Base-by-base conservation (phyloP, 1,140 invertebrate genomes). In the Nasonia vitripennis region DNA sequence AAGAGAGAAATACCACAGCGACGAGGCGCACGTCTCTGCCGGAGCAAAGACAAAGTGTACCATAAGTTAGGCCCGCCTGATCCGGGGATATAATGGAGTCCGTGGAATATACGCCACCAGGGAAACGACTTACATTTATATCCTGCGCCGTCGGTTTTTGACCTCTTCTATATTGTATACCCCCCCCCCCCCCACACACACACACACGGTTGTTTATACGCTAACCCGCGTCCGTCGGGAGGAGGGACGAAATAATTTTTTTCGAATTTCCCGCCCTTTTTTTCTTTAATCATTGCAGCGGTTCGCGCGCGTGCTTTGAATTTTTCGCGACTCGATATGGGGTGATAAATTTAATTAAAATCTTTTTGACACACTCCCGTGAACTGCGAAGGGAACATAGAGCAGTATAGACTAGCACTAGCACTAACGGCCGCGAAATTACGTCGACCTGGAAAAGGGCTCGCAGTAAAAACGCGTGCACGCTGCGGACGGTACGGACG, bases 101-200 rank as follows among this genome's bases (percentile, higher is more conserved):
- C 14, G 45, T n/a, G n/a, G 55, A 62, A 62, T 62, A 62, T 62
- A 62, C 51, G 51, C 27, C 51, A 27, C 71, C 70, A 48, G 55
- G 74, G 62, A 78, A 83, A 77, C 31, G 74, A 70, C 82, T 23
- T 70, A n/a, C 62, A 78, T 78, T 83, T 83, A 41, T 82, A 82
- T 82, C 48, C 31, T 20, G 11, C 6, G 20, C 17, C 55, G 48
- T 62, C 20, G 17, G 55, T 62, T 62, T 62, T 62, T n/a, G 17
- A 62, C 17, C 55, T 20, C 55, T 5, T 62, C 17, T 62, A 62
- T 62, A 62, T 7, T 37, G 17, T 17, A 62, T 10, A 62, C 20
- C 17, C 27, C 27, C 27, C 0, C 27, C 27, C 27, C 27, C 27
- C 27, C 27, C 27, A 2, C 27, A 27, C 27, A 27, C 27, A 10